These are phyloP conservation scores for Procavia capensis DNA, from an alignment of 2,113 vertebrate genomes.

Conservation along the genomic window DNA sequence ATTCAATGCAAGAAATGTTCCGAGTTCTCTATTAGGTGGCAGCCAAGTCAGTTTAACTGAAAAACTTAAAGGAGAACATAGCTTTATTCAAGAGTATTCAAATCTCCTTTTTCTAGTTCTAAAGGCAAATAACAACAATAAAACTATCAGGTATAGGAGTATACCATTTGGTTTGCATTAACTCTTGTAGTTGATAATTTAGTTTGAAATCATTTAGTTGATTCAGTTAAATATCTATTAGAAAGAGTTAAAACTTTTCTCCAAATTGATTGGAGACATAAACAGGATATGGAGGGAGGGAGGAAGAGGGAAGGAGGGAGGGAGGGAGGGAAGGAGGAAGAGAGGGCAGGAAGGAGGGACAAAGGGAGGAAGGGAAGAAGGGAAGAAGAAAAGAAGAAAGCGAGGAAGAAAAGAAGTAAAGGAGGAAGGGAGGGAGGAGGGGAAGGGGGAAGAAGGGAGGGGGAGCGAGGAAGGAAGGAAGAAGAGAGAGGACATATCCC, in stretches of 20 bases:
- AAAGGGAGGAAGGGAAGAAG: no score
- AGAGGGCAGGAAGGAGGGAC: not conserved
- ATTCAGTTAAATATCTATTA: not conserved
- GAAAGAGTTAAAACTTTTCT: not conserved
- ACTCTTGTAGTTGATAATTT: not conserved
- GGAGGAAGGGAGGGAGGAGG: not conserved
- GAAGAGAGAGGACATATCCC: not conserved
- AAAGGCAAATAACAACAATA: not conserved
- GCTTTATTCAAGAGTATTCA: not conserved
- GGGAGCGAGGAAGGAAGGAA: not conserved
- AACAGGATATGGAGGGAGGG: no score
- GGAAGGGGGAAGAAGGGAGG: not conserved
- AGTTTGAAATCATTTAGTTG: not conserved
- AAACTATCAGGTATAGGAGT: not conserved
- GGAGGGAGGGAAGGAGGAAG: not conserved
- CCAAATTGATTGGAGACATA: no score
- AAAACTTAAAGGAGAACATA: not conserved
- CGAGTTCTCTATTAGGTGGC: not conserved
- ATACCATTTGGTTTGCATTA: not conserved
- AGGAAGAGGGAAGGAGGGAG: not conserved
- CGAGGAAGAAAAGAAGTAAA: no score
- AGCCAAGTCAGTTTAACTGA: not conserved
- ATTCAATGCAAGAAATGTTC: not conserved
- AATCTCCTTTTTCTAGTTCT: not conserved
- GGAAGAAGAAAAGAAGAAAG: not conserved